These are phyloP conservation scores for Euglossa dilemma DNA, from an alignment of 1,140 invertebrate genomes.

Conservation along the genomic window DNA sequence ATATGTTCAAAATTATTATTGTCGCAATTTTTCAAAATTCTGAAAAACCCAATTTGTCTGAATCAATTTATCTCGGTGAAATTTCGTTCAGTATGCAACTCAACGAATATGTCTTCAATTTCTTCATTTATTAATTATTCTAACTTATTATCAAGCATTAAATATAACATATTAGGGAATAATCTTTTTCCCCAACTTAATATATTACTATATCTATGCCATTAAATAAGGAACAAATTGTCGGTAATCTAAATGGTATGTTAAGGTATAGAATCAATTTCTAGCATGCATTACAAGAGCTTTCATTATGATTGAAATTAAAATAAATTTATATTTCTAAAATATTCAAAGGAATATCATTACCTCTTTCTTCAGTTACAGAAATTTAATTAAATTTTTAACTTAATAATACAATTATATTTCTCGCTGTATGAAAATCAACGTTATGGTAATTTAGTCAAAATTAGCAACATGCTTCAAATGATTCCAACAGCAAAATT, in stretches of 20 bases:
- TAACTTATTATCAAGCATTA: background rate
- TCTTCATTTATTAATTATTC: background rate
- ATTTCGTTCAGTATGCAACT: background rate
- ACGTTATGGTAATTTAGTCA: too few relatives aligned
- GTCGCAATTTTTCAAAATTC: background rate
- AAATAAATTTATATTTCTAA: background rate
- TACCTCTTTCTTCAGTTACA: background rate
- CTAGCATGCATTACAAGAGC: background rate
- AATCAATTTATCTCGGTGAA: background rate
- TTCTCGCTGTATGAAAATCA: too few relatives aligned
- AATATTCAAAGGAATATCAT: background rate
- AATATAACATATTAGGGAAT: too few relatives aligned
- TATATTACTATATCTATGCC: background rate
- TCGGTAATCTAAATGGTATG: slow-evolving; percentile 4
- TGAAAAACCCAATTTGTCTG: too few relatives aligned
- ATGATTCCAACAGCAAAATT: too few relatives aligned
- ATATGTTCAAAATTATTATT: background rate
- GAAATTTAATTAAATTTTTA: too few relatives aligned
- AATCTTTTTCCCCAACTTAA: too few relatives aligned
- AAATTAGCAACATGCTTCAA: too few relatives aligned
- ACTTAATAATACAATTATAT: too few relatives aligned
- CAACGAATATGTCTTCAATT: too few relatives aligned
- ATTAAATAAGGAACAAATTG: slow-evolving; percentile 13
- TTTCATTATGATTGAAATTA: background rate
- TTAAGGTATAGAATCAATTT: slow-evolving; percentile 11